Evolutionary conservation across 2,888 invertebrate genomes (phyloP).

Genomic region (Cyrtodaria siliqua): DNA sequence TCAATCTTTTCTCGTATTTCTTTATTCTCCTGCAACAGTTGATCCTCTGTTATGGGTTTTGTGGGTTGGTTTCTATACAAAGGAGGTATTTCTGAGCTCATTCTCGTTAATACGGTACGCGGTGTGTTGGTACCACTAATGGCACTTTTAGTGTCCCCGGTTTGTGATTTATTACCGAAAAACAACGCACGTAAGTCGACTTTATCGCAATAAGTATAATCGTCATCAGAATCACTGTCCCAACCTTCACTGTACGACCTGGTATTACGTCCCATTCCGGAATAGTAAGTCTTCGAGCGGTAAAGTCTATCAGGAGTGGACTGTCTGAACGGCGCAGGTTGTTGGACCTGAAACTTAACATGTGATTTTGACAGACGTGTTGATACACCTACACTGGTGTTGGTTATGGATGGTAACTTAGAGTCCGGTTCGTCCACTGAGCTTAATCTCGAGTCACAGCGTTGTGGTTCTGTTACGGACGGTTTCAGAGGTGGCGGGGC

Average conservation of each 20-base stretch:
- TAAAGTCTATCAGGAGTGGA: conserved; percentile 53
- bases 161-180: conserved; percentile 64
- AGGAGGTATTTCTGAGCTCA: conserved; percentile 47
- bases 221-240: conserved; percentile 68
- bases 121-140: conserved; percentile 58
- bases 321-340: conserved; percentile 35
- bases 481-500: conserved; percentile 61
- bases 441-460: conserved; percentile 30
- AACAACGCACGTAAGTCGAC: conserved; percentile 74
- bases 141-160: conserved; percentile 52
- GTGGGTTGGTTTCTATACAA: conserved; percentile 24
- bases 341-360: conserved; percentile 65
- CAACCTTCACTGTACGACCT: conserved; percentile 58
- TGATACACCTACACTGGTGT: conserved; percentile 11
- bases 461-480: conserved; percentile 21
- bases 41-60: conserved; percentile 54
- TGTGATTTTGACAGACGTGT: conserved; percentile 59
- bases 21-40: conserved; percentile 53
- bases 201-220: conserved; percentile 64
- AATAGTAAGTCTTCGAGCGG: conserved; percentile 59
- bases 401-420: conserved; percentile 61
- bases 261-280: conserved; percentile 48
- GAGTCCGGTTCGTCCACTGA: conserved; percentile 46
- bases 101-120: conserved; percentile 49
- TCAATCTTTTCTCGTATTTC: conserved; percentile 61